Base-by-base conservation (phyloP, 1,140 invertebrate genomes). In the Drosophila nigrodunni region DNA sequence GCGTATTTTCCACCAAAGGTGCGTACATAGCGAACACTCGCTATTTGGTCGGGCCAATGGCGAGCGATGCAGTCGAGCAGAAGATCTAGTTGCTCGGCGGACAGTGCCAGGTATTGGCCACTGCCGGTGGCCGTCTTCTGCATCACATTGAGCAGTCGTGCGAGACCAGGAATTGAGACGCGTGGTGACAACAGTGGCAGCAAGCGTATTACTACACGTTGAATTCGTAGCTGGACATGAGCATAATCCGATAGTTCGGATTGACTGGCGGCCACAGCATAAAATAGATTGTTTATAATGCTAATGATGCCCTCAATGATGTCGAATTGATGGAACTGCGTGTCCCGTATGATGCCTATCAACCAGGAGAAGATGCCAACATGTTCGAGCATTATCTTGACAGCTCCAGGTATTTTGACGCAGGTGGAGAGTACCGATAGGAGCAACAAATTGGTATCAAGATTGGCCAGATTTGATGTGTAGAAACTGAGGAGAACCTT, bases 281-380 rank as follows among this genome's bases (percentile, higher is more conserved):
- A 92, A 86, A 89, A 92, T 2, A 92, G 57, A 68, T 92, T 92
- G 52, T 89, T 92, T 34, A 92, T 11, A 25, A 92, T 92, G 66
- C 78, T 92, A 11, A 92, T 91, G 18, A 92, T 44, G 25, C 88
- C 92, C 55, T 92, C 90, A 21, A 92, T 92, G 39, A 91, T 74
- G 61, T 92, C 92, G 15, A 92, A 92, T 15, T 92, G 89, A 81
- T 89, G 83, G 55, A 92, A 92, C 55, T 92, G 83, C 1, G 82
- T 78, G 30, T 87, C 74, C 3, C 80, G 70, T 5, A 92, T 74
- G 30, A 91, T 71, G 7, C 75, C 68, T 58, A 92, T 91, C 13
- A 96, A 73, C 95, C 95, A 96, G 6, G 94, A 93, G 34, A 96
- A 68, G 2, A 96, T 75, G n/a, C 94, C 94, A 71, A 95, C 94